phyloP scores from a whole-genome alignment of 30 jellyfish, hydroid and myxozoan species.

The Aurelia sp. region DNA sequence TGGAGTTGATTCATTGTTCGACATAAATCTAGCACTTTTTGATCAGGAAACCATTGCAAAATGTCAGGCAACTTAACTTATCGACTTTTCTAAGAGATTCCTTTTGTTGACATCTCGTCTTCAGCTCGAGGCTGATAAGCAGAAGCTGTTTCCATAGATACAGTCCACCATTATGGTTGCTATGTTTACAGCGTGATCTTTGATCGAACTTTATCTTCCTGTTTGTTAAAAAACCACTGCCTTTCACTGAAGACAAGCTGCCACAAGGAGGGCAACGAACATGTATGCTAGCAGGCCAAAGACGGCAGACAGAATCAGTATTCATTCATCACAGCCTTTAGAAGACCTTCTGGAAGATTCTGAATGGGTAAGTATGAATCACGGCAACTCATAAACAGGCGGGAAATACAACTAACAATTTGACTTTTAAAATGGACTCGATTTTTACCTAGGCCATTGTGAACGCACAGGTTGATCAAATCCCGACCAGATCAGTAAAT shows the following conservation, averaged over 20 bases:
- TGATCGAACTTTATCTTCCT: constrained; percentile 2
- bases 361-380: too few species aligned
- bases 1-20: constrained; percentile 78
- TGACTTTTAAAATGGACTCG: too few species aligned
- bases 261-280: neutral
- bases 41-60: neutral
- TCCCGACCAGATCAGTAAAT: too few species aligned
- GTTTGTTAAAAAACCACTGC: neutral
- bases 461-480: too few species aligned
- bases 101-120: constrained; percentile 32
- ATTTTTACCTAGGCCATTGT: too few species aligned
- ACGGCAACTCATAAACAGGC: too few species aligned
- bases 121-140: constrained; percentile 30
- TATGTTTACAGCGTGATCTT: neutral
- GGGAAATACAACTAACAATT: too few species aligned
- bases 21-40: neutral
- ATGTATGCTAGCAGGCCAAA: constrained; percentile 55
- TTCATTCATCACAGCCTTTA: constrained; percentile 34
- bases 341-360: constrained; percentile 33
- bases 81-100: too few species aligned
- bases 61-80: neutral
- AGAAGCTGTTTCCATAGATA: neutral
- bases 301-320: constrained; percentile 51
- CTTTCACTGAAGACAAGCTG: too few species aligned
- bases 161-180: neutral